Percentiles rank a stretch among this genome's conserved stretches.
These are phyloP conservation scores for Perca flavescens DNA, from an alignment of 2,113 vertebrate genomes.

Conservation along the genomic window DNA sequence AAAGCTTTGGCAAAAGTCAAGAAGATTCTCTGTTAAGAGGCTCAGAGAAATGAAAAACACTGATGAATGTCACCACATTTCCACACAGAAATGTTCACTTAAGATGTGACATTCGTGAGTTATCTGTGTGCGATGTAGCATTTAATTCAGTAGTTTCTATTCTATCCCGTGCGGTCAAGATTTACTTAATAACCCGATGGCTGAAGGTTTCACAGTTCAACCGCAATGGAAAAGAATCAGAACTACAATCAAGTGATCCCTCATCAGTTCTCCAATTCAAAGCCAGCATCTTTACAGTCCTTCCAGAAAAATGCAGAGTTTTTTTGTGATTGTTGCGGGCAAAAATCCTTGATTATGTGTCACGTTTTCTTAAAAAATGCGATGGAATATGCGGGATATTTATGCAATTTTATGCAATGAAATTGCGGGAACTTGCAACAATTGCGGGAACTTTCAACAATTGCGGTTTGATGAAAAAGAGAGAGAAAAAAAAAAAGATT, in stretches of 20 bases:
- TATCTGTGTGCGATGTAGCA: neutral
- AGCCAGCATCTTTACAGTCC: neutral
- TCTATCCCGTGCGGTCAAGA: no score
- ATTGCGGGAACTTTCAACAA: no score
- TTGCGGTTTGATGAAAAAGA: no score
- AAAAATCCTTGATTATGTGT: no score
- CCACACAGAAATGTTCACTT: neutral
- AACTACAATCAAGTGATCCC: slow-evolving; percentile 19
- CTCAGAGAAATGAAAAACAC: slow-evolving; percentile 1
- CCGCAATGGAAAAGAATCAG: neutral
- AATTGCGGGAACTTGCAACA: no score
- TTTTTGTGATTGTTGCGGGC: no score
- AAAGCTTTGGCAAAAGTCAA: slow-evolving; percentile 53
- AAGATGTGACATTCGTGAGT: slow-evolving; percentile 2
- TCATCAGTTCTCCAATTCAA: slow-evolving; percentile 39
- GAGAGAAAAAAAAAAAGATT: no score
- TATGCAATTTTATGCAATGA: no score
- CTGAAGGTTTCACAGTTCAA: slow-evolving; percentile 27
- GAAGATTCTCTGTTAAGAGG: neutral
- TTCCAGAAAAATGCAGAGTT: no score
- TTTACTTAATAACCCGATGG: neutral
- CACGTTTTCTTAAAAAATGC: no score
- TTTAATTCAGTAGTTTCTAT: neutral
- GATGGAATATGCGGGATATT: no score
- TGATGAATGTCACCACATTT: neutral